A percentile compares a stretch with the other conserved stretches of the same genome.
Conservation (phyloP, 1,140 invertebrate species). For the Nephotettix cincticeps region DNA sequence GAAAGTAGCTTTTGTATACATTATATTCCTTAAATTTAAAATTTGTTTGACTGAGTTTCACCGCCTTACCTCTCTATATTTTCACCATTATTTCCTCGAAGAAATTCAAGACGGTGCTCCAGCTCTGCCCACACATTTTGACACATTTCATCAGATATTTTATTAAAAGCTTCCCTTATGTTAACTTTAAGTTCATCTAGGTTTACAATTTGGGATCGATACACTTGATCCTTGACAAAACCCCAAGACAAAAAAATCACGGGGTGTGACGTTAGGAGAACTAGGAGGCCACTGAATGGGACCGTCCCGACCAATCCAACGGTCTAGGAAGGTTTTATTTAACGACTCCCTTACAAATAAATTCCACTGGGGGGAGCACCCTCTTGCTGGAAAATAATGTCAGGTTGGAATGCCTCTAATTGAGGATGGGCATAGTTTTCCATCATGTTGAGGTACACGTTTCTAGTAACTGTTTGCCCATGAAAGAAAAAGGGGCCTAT, state of each 20-base stretch:
- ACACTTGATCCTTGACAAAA: conserved; percentile 43
- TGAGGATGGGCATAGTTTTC: conserved; percentile 22
- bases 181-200: conserved; percentile 21
- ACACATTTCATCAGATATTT: conserved; percentile 6
- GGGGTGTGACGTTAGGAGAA: conserved; percentile 47
- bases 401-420: conserved; percentile 1
- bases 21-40: not conserved
- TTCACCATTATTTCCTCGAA: not conserved
- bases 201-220: conserved; percentile 30
- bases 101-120: conserved; percentile 10
- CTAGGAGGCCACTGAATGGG: conserved; percentile 46
- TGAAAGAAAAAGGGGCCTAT: conserved; percentile 29
- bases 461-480: conserved; percentile 11
- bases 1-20: not conserved
- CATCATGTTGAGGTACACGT: conserved; percentile 9
- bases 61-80: not conserved
- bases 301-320: conserved; percentile 47
- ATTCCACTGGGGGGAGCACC: conserved; percentile 37
- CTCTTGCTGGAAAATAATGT: conserved; percentile 33
- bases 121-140: not conserved
- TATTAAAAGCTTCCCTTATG: conserved; percentile 28
- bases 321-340: conserved; percentile 40
- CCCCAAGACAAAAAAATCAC: conserved; percentile 49
- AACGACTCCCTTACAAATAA: conserved; percentile 36
- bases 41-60: not conserved